These are phyloP conservation scores for Sebastes trivittatus DNA, from an alignment of 2,797 vertebrate species.

Conservation along the genomic window DNA sequence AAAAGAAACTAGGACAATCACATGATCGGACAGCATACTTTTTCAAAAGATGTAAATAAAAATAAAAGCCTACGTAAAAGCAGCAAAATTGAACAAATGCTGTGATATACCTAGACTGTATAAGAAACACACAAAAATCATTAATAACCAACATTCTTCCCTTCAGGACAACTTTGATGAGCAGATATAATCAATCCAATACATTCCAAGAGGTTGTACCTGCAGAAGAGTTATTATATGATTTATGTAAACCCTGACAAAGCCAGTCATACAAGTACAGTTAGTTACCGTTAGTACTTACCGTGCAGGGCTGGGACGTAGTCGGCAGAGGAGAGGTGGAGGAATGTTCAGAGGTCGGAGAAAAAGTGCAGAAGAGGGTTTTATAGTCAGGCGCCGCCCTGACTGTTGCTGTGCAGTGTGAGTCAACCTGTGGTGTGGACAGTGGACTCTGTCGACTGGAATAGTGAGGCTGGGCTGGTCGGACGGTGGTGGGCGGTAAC, in stretches of 20 bases:
- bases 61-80: not conserved
- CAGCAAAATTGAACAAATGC: not conserved
- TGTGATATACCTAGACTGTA: not conserved
- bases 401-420: conserved; percentile 4
- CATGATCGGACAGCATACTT: not conserved
- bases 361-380: conserved; percentile 6
- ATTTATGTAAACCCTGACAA: not conserved
- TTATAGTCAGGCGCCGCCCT: conserved; percentile 76
- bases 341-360: conserved; percentile 34
- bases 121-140: not conserved
- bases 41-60: not conserved
- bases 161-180: not conserved
- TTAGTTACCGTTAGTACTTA: conserved; percentile 51
- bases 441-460: not conserved
- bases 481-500: not conserved
- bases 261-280: not conserved
- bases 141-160: not conserved
- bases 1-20: not conserved
- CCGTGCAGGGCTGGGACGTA: conserved; percentile 37
- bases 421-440: conserved; percentile 27
- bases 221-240: not conserved
- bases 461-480: not conserved
- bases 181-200: not conserved
- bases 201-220: not conserved
- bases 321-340: conserved; percentile 1